Conservation (phyloP, 1,140 invertebrate species). For the Drosophila grimshawi region DNA sequence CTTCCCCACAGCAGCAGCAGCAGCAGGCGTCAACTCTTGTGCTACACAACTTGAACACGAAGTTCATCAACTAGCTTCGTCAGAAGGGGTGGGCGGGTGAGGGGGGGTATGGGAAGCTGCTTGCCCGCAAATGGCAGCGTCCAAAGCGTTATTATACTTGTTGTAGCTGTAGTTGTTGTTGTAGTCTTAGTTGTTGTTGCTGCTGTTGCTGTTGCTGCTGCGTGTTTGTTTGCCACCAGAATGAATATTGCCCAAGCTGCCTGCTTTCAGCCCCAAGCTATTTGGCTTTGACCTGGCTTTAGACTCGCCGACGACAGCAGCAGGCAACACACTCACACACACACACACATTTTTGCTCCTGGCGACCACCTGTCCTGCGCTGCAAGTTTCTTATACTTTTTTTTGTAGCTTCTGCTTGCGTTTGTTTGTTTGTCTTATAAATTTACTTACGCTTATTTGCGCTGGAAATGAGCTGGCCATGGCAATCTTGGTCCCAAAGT, state of each 20-base stretch:
- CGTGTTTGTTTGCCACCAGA: slow-evolving; percentile 79
- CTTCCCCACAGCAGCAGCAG: slow-evolving; percentile 40
- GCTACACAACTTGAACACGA: slow-evolving; percentile 82
- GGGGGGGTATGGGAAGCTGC: slow-evolving; percentile 2
- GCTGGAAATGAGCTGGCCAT: slow-evolving; percentile 71
- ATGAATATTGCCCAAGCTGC: slow-evolving; percentile 75
- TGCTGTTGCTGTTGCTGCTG: slow-evolving; percentile 64
- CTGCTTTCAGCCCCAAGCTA: slow-evolving; percentile 53
- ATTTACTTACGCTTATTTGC: slow-evolving; percentile 82
- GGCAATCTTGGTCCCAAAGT: slow-evolving; percentile 38
- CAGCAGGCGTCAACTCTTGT: slow-evolving; percentile 81
- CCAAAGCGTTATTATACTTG: slow-evolving; percentile 72
- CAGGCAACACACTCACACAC: not conserved
- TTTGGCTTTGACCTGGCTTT: slow-evolving; percentile 73
- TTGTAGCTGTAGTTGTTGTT: slow-evolving; percentile 44
- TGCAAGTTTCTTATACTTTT: slow-evolving; percentile 54
- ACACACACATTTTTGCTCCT: slow-evolving; percentile 7
- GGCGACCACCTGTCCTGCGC: slow-evolving; percentile 43
- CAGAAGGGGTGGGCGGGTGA: not conserved
- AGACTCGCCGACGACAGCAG: slow-evolving; percentile 12
- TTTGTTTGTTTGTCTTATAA: slow-evolving; percentile 78
- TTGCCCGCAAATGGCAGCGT: slow-evolving; percentile 72
- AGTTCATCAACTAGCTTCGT: slow-evolving; percentile 76
- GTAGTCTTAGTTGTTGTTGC: slow-evolving; percentile 29
- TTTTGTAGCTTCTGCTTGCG: not conserved